Percentiles rank a stretch among this genome's conserved stretches.
phyloP scores from a whole-genome alignment of 2,113 vertebrate genomes.

The Podilymbus podiceps region DNA sequence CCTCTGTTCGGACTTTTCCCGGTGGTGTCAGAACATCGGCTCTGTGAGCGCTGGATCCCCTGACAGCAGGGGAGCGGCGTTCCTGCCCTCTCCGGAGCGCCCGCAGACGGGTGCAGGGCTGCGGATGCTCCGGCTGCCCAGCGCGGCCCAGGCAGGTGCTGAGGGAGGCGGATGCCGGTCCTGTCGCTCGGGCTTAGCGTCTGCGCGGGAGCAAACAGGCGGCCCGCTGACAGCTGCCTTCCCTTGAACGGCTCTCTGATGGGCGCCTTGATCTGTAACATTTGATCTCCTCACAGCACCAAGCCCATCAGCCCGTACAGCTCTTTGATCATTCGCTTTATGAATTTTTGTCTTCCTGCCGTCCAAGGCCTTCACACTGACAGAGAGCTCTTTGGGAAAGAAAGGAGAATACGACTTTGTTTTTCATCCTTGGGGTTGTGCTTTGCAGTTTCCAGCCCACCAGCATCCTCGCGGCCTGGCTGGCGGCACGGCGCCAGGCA shows the following conservation, averaged over 20 bases:
- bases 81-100: not conserved
- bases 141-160: not conserved
- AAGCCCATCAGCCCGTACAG: not conserved
- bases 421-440: not conserved
- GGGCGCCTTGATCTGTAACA: not conserved
- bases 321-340: not conserved
- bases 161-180: fast-evolving
- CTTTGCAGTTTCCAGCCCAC: not conserved
- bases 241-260: not conserved
- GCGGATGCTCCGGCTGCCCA: fast-evolving
- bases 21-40: too few species aligned
- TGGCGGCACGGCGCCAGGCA: too few species aligned
- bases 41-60: not conserved
- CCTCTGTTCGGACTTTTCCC: not conserved
- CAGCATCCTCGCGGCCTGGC: fast-evolving
- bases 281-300: not conserved
- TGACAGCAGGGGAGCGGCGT: not conserved
- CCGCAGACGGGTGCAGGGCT: not conserved
- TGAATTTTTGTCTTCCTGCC: not conserved
- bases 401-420: not conserved
- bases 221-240: not conserved
- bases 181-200: not conserved
- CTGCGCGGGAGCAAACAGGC: not conserved
- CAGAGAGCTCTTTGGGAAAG: not conserved
- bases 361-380: not conserved